phyloP scores from a whole-genome alignment of 2,797 vertebrate genomes.

The Sarcophilus harrisii region DNA sequence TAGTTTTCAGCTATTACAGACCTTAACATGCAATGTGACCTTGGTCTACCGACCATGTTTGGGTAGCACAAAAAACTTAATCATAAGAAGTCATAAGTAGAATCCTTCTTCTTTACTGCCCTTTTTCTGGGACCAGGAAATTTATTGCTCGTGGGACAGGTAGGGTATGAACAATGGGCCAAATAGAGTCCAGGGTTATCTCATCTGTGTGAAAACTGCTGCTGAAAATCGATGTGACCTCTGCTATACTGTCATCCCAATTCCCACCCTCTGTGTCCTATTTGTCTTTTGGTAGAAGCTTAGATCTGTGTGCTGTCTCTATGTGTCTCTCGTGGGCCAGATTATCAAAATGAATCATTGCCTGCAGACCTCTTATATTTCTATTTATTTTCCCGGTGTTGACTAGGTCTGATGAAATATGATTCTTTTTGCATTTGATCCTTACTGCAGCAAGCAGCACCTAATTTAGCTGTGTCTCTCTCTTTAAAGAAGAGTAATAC shows the following conservation, averaged over 20 bases:
- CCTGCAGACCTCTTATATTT: conserved; percentile 88
- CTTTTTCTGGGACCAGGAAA: conserved; percentile 87
- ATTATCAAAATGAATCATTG: conserved; percentile 94
- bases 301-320: conserved; percentile 89
- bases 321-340: conserved; percentile 89
- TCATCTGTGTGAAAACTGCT: conserved; percentile 88
- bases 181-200: conserved; percentile 91
- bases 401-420: conserved; percentile 89
- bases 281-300: conserved; percentile 90
- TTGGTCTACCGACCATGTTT: conserved; percentile 89
- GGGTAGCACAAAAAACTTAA: conserved; percentile 90
- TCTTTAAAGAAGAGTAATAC: conserved; percentile 89
- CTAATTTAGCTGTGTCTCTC: conserved; percentile 88
- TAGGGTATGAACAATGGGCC: conserved; percentile 92
- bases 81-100: conserved; percentile 90
- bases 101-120: conserved; percentile 89
- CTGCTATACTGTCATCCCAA: conserved; percentile 90
- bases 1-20: conserved; percentile 82
- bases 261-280: conserved; percentile 91
- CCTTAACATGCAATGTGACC: conserved; percentile 88
- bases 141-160: conserved; percentile 90
- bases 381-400: conserved; percentile 90
- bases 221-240: conserved; percentile 93
- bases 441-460: conserved; percentile 86
- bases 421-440: conserved; percentile 89